phyloP scores from a whole-genome alignment of 2,888 invertebrate species.

The Melangyna quadrimaculata region DNA sequence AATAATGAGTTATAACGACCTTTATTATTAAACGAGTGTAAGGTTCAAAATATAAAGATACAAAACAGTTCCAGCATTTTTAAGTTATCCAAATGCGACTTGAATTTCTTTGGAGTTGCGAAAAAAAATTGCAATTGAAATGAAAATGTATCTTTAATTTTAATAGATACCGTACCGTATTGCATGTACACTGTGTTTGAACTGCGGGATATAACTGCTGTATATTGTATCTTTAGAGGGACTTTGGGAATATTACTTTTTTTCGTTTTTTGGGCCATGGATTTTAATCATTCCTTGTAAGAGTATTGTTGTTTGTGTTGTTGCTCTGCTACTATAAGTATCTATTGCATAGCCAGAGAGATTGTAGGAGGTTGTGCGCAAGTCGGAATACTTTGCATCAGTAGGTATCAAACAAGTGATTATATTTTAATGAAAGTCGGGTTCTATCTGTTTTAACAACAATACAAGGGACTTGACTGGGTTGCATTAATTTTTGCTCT shows the following conservation, averaged over 20 bases:
- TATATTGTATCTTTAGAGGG: slow-evolving; percentile 49
- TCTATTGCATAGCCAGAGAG: background rate
- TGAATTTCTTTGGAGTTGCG: background rate
- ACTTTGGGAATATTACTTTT: slow-evolving; percentile 34
- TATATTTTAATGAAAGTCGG: slow-evolving; percentile 28
- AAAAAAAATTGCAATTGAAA: slow-evolving; percentile 26
- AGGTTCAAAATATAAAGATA: slow-evolving; percentile 8
- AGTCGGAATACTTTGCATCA: slow-evolving; percentile 62
- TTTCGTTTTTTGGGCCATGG: slow-evolving; percentile 25
- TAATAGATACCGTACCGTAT: slow-evolving; percentile 26
- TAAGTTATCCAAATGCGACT: slow-evolving; percentile 14
- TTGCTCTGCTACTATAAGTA: background rate
- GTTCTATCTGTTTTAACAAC: slow-evolving; percentile 6
- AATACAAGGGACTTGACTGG: slow-evolving; percentile 21
- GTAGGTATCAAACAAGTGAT: slow-evolving; percentile 68
- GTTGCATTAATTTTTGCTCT: slow-evolving; percentile 43
- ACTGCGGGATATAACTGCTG: slow-evolving; percentile 63
- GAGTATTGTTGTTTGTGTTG: slow-evolving; percentile 14
- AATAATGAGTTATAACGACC: background rate
- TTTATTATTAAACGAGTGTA: slow-evolving; percentile 47
- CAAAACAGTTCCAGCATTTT: background rate
- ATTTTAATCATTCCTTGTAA: slow-evolving; percentile 55
- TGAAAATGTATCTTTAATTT: slow-evolving; percentile 1
- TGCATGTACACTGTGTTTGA: slow-evolving; percentile 52
- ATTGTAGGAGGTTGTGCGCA: slow-evolving; percentile 51